Conservation (phyloP, 92 coral and sea anemone genomes). For the Zoanthus solanderi region DNA sequence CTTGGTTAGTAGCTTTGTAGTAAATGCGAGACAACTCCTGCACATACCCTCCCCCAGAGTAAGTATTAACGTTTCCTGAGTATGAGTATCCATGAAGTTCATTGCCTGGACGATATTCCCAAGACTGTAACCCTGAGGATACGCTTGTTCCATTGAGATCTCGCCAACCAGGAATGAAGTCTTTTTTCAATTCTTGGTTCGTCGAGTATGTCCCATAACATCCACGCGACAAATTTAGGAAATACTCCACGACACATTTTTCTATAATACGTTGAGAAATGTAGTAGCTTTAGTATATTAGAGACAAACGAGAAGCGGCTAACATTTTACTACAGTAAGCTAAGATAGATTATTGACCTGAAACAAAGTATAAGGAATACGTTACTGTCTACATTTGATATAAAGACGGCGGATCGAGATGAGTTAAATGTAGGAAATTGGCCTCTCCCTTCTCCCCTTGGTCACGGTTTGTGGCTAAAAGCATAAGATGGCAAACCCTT, state of each 20-base stretch:
- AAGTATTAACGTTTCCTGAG: conserved; percentile 70
- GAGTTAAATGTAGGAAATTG: too few relatives aligned
- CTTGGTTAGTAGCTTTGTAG: conserved; percentile 71
- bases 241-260: conserved; percentile 39
- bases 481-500: too few relatives aligned
- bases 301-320: neutral
- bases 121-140: conserved; percentile 50
- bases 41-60: conserved; percentile 96
- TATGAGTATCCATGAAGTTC: conserved; percentile 79
- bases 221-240: conserved; percentile 45
- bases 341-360: too few relatives aligned
- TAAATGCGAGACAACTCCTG: conserved; percentile 77
- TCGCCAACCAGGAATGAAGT: conserved; percentile 73
- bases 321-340: too few relatives aligned
- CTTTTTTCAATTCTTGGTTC: conserved; percentile 64
- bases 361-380: too few relatives aligned
- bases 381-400: too few relatives aligned
- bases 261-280: conserved; percentile 14
- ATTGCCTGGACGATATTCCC: conserved; percentile 78
- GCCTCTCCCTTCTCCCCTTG: too few relatives aligned
- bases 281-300: neutral
- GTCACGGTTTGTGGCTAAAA: too few relatives aligned
- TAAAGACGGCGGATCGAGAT: too few relatives aligned
- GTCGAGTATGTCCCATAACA: conserved; percentile 71
- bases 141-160: conserved; percentile 27